Base-by-base conservation (phyloP, 2,888 invertebrate genomes). In the Brenthis daphne region DNA sequence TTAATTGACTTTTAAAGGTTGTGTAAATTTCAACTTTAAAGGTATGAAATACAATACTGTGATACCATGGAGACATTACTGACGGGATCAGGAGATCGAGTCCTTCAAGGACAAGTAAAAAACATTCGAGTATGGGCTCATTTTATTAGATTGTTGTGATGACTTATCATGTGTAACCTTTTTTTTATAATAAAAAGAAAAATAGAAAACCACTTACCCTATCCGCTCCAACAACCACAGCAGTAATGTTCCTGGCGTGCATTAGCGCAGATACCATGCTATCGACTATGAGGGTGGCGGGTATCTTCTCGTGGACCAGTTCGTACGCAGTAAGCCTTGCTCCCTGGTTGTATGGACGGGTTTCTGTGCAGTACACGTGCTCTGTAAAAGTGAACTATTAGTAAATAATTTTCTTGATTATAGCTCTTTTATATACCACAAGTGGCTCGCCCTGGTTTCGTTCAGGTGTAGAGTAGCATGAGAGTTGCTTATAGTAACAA, bases 201-300 rank as follows among this genome's bases (percentile, higher is more conserved):
- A 43, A 43, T 43, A 43, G 0, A n/a, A n/a, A 61, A 5, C 6
- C 20, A 53, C 85, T 85, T 81, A 97, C 98, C 84, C 99, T 94
- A 86, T 99, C 99, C 60, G 99, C 99, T 20, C 99, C 99, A 24
- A 99, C 98, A n/a, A 99, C 96, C 8, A 99, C 98, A 0, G 98
- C 99, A 50, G 96, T 95, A 70, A 99, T 96, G 75, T 95, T 95
- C 81, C 96, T 95, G 14, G 95, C 94, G 76, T 96, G 95, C 96
- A 99, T 97, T 58, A 99, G 93, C 20, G 97, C 96, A 5, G 98
- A 97, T 2, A 97, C 99, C 96, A 98, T 98, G 84, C 97, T 97
- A 86, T 99, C 99, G 80, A 98, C 97, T 73, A 99, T 96, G 65
- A 99, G 92, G 0, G 98, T 98, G 37, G 97, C 95, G 4, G 99